Percentiles rank a stretch among this genome's conserved stretches.
These are phyloP conservation scores for Epirrhoe tristata DNA, from an alignment of 2,888 invertebrate genomes.

Conservation along the genomic window DNA sequence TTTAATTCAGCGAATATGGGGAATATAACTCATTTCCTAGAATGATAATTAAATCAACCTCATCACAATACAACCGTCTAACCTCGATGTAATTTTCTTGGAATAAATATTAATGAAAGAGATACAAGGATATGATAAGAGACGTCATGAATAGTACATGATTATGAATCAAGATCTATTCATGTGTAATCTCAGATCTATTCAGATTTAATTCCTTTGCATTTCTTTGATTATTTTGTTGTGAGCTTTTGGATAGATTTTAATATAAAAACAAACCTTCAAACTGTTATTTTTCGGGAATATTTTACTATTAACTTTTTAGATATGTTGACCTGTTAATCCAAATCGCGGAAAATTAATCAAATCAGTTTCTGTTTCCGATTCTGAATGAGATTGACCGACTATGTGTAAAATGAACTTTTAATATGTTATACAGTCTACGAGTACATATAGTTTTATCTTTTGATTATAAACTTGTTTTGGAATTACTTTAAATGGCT, in stretches of 20 bases:
- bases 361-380: neutral
- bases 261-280: no score
- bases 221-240: neutral
- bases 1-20: no score
- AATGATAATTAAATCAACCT: neutral
- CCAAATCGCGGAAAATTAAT: neutral
- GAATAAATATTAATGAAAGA: slow-evolving; percentile 21
- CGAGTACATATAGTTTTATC: no score
- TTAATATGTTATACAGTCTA: no score
- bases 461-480: no score
- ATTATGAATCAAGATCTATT: slow-evolving; percentile 33
- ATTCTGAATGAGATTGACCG: neutral
- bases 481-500: no score
- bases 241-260: no score
- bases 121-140: slow-evolving; percentile 13
- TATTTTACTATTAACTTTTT: no score
- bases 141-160: slow-evolving; percentile 28
- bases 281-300: no score
- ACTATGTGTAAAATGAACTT: neutral
- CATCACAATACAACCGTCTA: neutral
- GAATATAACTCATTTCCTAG: neutral
- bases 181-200: slow-evolving; percentile 20
- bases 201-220: slow-evolving; percentile 9
- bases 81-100: neutral
- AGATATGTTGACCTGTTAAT: neutral